Percentiles rank a stretch among this genome's conserved stretches.
Evolutionary conservation across 2,888 invertebrate species (phyloP).

Genomic region (Drosophila formosana): DNA sequence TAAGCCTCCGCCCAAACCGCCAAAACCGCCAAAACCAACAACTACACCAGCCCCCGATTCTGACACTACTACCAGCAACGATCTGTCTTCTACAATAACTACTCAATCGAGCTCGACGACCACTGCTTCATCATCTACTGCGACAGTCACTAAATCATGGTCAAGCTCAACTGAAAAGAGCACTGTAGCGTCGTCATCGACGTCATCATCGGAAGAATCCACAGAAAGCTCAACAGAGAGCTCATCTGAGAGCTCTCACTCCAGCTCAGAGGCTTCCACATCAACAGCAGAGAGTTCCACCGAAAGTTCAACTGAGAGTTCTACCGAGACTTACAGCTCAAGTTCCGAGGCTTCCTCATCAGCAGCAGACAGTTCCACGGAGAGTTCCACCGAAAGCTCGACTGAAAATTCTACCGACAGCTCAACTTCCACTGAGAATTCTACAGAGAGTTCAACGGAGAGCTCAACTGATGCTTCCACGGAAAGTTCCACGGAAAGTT

Average conservation of each 20-base stretch:
- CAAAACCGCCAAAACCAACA: not conserved
- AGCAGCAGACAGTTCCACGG: constrained; percentile 5
- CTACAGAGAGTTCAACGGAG: not conserved
- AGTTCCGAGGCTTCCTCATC: constrained; percentile 8
- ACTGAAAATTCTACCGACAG: constrained; percentile 14
- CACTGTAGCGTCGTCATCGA: too few relatives aligned
- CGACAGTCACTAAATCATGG: too few relatives aligned
- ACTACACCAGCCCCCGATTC: not conserved
- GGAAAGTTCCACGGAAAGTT: not conserved
- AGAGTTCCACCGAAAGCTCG: constrained; percentile 12
- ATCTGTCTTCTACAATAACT: not conserved
- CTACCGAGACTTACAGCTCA: constrained; percentile 6
- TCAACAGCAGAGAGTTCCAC: constrained; percentile 7
- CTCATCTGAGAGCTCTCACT: not conserved
- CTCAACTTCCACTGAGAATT: not conserved
- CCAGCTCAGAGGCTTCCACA: constrained; percentile 1
- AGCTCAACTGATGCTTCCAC: constrained; percentile 15
- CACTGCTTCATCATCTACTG: not conserved
- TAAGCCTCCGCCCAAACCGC: not conserved
- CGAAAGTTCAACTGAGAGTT: not conserved
- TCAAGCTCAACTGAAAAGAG: too few relatives aligned
- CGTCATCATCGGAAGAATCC: not conserved
- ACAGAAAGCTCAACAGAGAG: not conserved
- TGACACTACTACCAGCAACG: not conserved
- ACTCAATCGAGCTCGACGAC: not conserved